A percentile compares a stretch with the other conserved stretches of the same genome.
Evolutionary conservation across 1,140 invertebrate genomes (phyloP).

Genomic region (Leptopilina boulardi): DNA sequence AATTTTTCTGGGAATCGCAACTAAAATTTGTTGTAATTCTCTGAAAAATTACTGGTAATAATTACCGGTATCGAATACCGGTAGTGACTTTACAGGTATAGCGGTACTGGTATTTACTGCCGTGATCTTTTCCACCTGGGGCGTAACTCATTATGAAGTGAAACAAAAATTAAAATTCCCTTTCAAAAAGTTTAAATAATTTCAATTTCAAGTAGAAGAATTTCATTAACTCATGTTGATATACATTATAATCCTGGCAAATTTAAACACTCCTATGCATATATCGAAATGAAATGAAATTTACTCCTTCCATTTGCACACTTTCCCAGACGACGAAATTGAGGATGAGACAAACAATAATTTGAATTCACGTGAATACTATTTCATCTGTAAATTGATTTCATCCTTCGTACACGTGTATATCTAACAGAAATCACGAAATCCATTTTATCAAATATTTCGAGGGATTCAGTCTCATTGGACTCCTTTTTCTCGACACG

Average conservation of each 20-base stretch:
- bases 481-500: background rate
- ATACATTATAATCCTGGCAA: background rate
- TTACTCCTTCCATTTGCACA: background rate
- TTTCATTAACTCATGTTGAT: background rate
- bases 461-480: background rate
- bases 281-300: background rate
- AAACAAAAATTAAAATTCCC: too few species aligned
- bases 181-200: too few species aligned
- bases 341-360: background rate
- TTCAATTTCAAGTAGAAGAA: background rate
- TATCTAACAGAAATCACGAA: background rate
- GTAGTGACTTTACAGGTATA: too few species aligned
- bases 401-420: background rate
- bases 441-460: background rate
- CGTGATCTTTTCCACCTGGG: too few species aligned
- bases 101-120: too few species aligned
- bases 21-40: too few species aligned
- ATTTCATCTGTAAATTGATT: background rate
- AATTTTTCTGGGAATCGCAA: too few species aligned
- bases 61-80: too few species aligned
- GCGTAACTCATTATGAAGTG: too few species aligned
- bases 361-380: background rate
- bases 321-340: background rate
- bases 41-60: too few species aligned
- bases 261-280: background rate